A percentile compares a stretch with the other conserved stretches of the same genome.
phyloP scores from a whole-genome alignment of 2,797 vertebrate genomes.

The Columba guinea region DNA sequence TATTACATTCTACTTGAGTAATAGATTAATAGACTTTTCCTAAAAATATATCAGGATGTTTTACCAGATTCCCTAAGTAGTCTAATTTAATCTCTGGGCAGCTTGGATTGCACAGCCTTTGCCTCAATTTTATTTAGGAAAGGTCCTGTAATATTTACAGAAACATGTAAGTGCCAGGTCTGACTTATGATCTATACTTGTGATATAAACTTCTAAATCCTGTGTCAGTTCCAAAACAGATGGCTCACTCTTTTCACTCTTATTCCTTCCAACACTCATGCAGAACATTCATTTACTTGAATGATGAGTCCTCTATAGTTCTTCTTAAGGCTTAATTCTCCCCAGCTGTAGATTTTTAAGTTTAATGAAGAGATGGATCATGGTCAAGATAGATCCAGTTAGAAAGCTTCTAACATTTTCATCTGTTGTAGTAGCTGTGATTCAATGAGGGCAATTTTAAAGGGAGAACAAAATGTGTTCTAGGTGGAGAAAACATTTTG shows the following conservation, averaged over 20 bases:
- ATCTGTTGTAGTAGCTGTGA: background rate
- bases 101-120: background rate
- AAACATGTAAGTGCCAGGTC: conserved; percentile 27
- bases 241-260: conserved; percentile 33
- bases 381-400: conserved; percentile 56
- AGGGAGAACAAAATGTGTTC: background rate
- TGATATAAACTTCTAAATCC: conserved; percentile 18
- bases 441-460: background rate
- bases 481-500: background rate
- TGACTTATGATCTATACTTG: conserved; percentile 57
- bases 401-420: conserved; percentile 28
- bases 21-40: background rate
- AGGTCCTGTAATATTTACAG: conserved; percentile 23
- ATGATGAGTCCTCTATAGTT: conserved; percentile 42
- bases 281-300: conserved; percentile 67
- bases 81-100: background rate
- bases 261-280: conserved; percentile 35
- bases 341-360: conserved; percentile 38
- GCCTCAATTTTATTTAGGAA: conserved; percentile 28
- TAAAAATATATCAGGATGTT: background rate
- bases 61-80: background rate
- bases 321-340: conserved; percentile 55
- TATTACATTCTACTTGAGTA: background rate
- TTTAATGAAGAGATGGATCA: conserved; percentile 64
- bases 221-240: conserved; percentile 53